These are phyloP conservation scores for Aspidiotus destructor DNA, from an alignment of 2,888 invertebrate genomes.

Conservation along the genomic window DNA sequence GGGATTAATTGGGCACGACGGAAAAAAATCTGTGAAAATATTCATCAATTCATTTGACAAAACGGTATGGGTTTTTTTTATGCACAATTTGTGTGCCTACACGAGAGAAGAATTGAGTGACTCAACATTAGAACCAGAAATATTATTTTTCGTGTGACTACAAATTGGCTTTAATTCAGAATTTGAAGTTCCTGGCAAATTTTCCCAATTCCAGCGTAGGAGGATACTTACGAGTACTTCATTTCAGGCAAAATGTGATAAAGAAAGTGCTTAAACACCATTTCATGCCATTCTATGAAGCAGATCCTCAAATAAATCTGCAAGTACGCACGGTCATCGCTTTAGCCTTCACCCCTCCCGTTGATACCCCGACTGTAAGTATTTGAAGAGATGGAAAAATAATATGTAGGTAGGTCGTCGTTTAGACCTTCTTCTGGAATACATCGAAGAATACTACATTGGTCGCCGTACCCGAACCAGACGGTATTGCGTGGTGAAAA, in stretches of 20 bases:
- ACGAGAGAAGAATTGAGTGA: neutral
- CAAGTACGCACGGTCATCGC: neutral
- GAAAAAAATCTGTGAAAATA: too few species aligned
- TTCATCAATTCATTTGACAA: too few species aligned
- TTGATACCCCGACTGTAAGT: neutral
- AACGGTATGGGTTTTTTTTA: too few species aligned
- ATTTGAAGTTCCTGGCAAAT: neutral
- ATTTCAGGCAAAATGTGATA: neutral
- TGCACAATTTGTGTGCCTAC: too few species aligned
- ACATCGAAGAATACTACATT: neutral
- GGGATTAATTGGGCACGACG: too few species aligned
- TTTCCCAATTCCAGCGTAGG: neutral
- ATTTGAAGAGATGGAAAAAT: neutral
- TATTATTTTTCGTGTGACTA: neutral
- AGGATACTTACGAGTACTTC: neutral
- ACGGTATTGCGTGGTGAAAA: neutral
- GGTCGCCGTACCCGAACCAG: neutral
- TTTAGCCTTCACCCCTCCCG: neutral
- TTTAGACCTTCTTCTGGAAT: neutral
- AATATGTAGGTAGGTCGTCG: neutral
- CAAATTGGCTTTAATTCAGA: neutral
- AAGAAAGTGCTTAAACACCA: neutral
- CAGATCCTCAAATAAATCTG: neutral
- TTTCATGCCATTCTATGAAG: neutral
- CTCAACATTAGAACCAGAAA: neutral